Evolutionary conservation across 2,888 invertebrate species (phyloP).

Genomic region (Glaucopsyche alexis): DNA sequence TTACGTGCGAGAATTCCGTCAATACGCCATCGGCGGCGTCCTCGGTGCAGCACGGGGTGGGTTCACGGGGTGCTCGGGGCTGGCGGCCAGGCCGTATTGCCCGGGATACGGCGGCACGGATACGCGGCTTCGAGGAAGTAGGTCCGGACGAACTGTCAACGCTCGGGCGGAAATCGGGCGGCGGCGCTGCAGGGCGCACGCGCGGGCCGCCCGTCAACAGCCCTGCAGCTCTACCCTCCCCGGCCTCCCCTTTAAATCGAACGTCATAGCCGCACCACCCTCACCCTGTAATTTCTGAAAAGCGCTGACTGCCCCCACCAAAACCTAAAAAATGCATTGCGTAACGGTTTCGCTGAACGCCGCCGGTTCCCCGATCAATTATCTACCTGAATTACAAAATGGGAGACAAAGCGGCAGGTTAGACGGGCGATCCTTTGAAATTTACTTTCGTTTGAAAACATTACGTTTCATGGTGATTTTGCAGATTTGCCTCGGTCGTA

Average conservation of each 20-base stretch:
- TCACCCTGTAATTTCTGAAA: slow-evolving; percentile 72
- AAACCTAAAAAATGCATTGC: slow-evolving; percentile 80
- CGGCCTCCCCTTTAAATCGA: slow-evolving; percentile 76
- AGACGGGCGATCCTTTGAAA: slow-evolving; percentile 40
- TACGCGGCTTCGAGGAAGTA: slow-evolving; percentile 77
- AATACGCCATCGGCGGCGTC: slow-evolving; percentile 62
- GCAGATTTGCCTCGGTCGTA: slow-evolving; percentile 13
- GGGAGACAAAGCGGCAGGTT: slow-evolving; percentile 47
- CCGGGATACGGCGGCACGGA: slow-evolving; percentile 62
- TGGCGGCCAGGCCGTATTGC: slow-evolving; percentile 45
- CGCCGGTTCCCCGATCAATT: slow-evolving; percentile 74
- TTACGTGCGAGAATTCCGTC: slow-evolving; percentile 59
- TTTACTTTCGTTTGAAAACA: slow-evolving; percentile 33
- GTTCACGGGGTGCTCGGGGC: slow-evolving; percentile 44
- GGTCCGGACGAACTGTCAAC: slow-evolving; percentile 82
- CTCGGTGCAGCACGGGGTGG: slow-evolving; percentile 41
- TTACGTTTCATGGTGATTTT: slow-evolving; percentile 33
- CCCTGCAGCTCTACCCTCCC: slow-evolving; percentile 66
- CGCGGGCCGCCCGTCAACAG: slow-evolving; percentile 80
- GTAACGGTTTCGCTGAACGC: slow-evolving; percentile 74
- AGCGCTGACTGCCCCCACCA: slow-evolving; percentile 73
- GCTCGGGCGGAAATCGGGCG: slow-evolving; percentile 82
- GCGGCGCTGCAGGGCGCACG: slow-evolving; percentile 70
- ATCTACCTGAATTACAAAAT: slow-evolving; percentile 59
- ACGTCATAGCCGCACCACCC: slow-evolving; percentile 74